Evolutionary conservation across 2,797 vertebrate genomes (phyloP), one percentile per base, ranked within the genome.

Genomic region (Anguilla marmorata): DNA sequence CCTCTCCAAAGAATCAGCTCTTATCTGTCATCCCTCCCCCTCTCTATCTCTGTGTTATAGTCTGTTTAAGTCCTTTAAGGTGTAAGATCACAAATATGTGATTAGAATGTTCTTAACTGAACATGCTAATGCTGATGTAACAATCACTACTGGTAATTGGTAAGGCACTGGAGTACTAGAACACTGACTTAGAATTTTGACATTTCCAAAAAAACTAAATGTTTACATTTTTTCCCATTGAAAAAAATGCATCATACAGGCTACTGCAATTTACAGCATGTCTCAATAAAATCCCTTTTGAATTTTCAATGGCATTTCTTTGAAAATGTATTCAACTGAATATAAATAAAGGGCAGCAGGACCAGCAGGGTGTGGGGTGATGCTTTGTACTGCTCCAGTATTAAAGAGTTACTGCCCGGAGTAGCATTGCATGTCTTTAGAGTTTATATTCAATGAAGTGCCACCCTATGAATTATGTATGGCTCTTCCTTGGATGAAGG

Each of bases 391-490:
- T 74, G 63, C 24, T 66, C 21, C 63, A 66, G 63, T 27, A n/a
- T 14, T n/a, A 86, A 52, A 86, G 86, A 58, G 84, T 84, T 63
- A 21, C 84, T 83, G 74, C 86, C 88, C 37, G 82, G 56, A 86
- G 84, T 88, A 87, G 86, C 80, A 87, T 89, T 88, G 83, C 27
- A 56, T 84, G 50, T 9, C 83, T 60, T 52, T 41, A 85, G 6
- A 74, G 60, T 69, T 85, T 88, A 84, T 63, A 84, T 90, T 92
- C 85, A 83, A 16, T 30, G 50, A 33, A 90, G 88, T 85, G 85
- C 86, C 86, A 66, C 72, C 50, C 86, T 27, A 30, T 90, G 86
- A 85, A 93, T 90, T 89, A 90, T 90, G 89, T 56, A 90, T 90
- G 86, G 86, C 86, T 88, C 50, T 24, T 87, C 87, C 87, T 60